Percentiles rank a stretch among this genome's conserved stretches.
Evolutionary conservation across 2,797 vertebrate species (phyloP).

Genomic region (Bovichtus variegatus): DNA sequence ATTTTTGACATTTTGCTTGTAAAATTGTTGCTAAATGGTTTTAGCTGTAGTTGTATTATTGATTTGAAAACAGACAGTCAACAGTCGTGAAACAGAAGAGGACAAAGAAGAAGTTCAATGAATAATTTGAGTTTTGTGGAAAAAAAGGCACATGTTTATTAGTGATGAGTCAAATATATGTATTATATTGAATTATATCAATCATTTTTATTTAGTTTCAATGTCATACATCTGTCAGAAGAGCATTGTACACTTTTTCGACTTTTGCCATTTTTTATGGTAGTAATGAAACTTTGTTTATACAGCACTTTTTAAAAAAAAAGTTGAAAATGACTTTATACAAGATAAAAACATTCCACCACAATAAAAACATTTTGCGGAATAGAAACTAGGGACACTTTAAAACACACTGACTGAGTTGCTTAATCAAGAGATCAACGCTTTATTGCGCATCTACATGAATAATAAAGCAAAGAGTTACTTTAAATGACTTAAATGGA

Average conservation of each 20-base stretch:
- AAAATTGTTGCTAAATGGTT: no score
- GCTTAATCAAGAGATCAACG: not conserved
- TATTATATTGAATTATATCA: not conserved
- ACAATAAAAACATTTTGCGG: not conserved
- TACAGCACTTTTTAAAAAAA: not conserved
- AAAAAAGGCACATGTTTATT: not conserved
- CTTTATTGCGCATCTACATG: not conserved
- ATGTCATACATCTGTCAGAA: not conserved
- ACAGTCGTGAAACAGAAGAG: not conserved
- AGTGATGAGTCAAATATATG: not conserved
- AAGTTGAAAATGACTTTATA: not conserved
- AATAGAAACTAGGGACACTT: not conserved
- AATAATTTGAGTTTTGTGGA: not conserved
- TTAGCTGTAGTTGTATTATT: no score
- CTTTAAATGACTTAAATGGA: conserved; percentile 6
- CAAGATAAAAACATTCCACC: rapidly evolving
- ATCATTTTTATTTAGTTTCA: not conserved
- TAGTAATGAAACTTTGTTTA: not conserved
- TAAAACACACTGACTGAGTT: not conserved
- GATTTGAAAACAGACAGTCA: no score
- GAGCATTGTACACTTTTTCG: not conserved
- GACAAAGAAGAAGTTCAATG: not conserved
- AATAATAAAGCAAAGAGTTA: conserved; percentile 17
- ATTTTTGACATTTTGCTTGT: not conserved
- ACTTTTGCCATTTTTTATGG: not conserved